Evolutionary conservation across 2,113 vertebrate species (phyloP), one percentile per base, ranked within the genome.

Genomic region (Colistium nudipinnis): DNA sequence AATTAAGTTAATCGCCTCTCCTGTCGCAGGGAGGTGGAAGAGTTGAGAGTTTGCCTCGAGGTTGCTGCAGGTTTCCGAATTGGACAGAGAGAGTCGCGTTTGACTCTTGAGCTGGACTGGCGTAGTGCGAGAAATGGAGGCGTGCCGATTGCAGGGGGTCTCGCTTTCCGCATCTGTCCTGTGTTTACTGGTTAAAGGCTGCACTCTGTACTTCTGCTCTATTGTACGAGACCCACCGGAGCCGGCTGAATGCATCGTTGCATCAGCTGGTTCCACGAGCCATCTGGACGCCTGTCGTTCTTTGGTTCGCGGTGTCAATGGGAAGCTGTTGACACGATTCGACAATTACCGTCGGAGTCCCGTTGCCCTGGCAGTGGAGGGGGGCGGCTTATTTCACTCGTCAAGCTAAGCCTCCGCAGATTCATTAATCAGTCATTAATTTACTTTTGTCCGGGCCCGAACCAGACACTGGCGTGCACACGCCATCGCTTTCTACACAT

Each of bases 41-140:
- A 65, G 54, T 65, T 49, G 60, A 49, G 4, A 13, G 25, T 41
- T 60, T 39, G 48, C 65, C 39, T 54, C 22, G 14, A 30, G 27
- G 47, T 1, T 62, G 61, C 47, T 28, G 24, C 24, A 25, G 6
- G 13, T 56, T 64, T 64, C 25, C 59, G 24, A 6, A 56, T 8
- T n/a, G 16, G 16, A 27, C 6, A 6, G 51, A 17, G 14, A 17
- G 28, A 49, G 47, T 17, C 12, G 1, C 13, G 44, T 47, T 47
- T 22, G 4, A 24, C 19, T 10, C 20, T 13, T 1, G 20, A 22
- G 44, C 1, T n/a, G 19, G 19, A 24, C 9, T 8, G 12, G 35
- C 12, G 2, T 16, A 7, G 12, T 20, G 51, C 35, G 51, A 54
- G 30, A 13, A 20, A 33, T 12, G 3, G 2, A 14, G 28, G 6